Percentiles rank a stretch among this genome's conserved stretches.
Evolutionary conservation across 1,140 invertebrate genomes (phyloP).

Genomic region (Drosophila kepulauana): DNA sequence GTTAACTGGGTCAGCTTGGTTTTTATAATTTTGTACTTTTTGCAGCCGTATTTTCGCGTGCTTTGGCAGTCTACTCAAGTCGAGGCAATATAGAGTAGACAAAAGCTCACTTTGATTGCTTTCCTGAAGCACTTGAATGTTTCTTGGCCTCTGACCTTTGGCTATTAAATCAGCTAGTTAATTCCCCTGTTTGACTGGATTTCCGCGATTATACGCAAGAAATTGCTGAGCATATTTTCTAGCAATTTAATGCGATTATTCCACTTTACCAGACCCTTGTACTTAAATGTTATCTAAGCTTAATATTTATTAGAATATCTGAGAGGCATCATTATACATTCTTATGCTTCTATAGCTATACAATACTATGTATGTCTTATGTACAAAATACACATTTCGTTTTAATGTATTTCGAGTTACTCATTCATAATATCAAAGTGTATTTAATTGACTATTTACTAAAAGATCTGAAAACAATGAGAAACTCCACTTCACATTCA

Average conservation of each 20-base stretch:
- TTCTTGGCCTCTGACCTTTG: slow-evolving; percentile 5
- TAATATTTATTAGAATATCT: too few species aligned
- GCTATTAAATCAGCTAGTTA: background rate
- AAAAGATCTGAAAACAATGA: too few species aligned
- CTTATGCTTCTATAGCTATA: too few species aligned
- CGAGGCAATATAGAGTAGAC: background rate
- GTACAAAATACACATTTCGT: too few species aligned
- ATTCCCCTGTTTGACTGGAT: background rate
- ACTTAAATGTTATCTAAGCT: too few species aligned
- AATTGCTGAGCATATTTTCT: background rate
- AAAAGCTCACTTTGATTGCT: background rate
- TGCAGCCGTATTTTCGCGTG: slow-evolving; percentile 31
- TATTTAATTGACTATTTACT: too few species aligned
- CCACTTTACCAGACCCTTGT: background rate
- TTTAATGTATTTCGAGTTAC: too few species aligned
- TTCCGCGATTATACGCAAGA: background rate
- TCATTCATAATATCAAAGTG: too few species aligned
- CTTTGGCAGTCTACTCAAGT: slow-evolving; percentile 28
- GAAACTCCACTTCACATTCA: too few species aligned
- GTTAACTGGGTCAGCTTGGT: slow-evolving; percentile 73
- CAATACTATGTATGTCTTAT: too few species aligned
- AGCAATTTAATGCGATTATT: background rate
- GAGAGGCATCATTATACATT: too few species aligned
- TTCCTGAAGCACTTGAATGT: background rate
- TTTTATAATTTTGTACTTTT: slow-evolving; percentile 33